Evolutionary conservation across 2,888 invertebrate species (phyloP).

Genomic region (Acronicta alni): DNA sequence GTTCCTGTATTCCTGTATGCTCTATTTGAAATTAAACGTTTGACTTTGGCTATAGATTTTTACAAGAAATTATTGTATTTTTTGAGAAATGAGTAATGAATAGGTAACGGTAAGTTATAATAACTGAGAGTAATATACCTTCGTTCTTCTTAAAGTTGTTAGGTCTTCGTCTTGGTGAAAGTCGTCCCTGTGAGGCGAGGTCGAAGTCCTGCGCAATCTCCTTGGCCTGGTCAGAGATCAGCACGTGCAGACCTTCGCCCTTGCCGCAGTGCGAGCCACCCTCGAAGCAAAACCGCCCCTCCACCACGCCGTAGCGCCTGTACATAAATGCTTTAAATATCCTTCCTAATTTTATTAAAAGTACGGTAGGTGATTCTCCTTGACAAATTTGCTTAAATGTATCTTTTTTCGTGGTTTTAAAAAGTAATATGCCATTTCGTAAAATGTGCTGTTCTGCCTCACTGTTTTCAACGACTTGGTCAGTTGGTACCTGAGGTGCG

Average conservation of each 20-base stretch:
- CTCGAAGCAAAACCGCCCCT: constrained; percentile 96
- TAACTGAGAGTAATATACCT: constrained; percentile 55
- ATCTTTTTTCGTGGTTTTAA: no score
- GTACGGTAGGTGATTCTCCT: no score
- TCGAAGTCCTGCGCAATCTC: constrained; percentile 92
- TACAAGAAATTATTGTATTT: no score
- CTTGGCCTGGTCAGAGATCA: constrained; percentile 93
- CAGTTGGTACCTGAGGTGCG: constrained; percentile 89
- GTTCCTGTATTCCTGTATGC: no score
- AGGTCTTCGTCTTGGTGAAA: constrained; percentile 88
- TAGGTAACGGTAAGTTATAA: no score
- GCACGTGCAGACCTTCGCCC: constrained; percentile 94
- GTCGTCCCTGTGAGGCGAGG: constrained; percentile 92
- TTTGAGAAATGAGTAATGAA: not conserved
- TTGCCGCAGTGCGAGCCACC: constrained; percentile 96
- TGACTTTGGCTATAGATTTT: no score
- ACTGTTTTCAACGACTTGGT: not conserved
- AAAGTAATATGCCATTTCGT: no score
- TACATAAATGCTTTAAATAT: not conserved
- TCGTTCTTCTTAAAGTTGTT: constrained; percentile 66
- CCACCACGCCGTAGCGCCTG: constrained; percentile 95
- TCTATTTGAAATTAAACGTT: no score
- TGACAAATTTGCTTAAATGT: no score
- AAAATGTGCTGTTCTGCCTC: no score
- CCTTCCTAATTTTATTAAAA: not conserved